Evolutionary conservation across 2,797 vertebrate genomes (phyloP).

Genomic region (Linurgus olivaceus): DNA sequence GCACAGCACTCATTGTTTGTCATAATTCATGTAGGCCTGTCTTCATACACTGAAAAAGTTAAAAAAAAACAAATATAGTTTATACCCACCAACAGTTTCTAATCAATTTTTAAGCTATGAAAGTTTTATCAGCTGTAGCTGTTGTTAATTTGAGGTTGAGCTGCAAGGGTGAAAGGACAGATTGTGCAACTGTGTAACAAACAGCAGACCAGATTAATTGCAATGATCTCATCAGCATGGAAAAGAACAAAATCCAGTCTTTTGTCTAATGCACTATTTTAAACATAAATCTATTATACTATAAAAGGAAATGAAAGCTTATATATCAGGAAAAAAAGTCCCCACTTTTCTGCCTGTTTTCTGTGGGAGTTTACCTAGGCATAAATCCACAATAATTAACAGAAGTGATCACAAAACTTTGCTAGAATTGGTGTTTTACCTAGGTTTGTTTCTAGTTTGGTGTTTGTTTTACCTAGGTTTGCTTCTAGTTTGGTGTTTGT

Average conservation of each 20-base stretch:
- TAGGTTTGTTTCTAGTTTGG: neutral
- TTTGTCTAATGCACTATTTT: neutral
- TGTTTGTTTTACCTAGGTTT: neutral
- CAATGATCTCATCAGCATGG: neutral
- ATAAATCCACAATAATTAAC: neutral
- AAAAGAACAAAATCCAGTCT: neutral
- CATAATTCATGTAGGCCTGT: neutral
- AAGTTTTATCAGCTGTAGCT: neutral
- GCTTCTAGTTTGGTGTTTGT: neutral
- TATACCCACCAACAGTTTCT: neutral
- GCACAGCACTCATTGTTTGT: neutral
- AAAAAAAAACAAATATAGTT: neutral
- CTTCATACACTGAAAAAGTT: neutral
- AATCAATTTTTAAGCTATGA: neutral
- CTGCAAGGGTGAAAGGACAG: neutral
- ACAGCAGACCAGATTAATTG: neutral
- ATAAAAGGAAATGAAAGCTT: neutral
- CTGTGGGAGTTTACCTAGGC: neutral
- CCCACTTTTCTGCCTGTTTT: neutral
- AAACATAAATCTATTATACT: neutral
- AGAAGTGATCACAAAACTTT: neutral
- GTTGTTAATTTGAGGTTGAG: neutral
- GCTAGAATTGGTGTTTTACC: neutral
- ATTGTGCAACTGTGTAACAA: neutral
- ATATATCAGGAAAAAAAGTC: rapidly evolving